Evolutionary conservation across 2,797 vertebrate genomes (phyloP), one percentile per base, ranked within the genome.

Genomic region (Aphelocoma californica): DNA sequence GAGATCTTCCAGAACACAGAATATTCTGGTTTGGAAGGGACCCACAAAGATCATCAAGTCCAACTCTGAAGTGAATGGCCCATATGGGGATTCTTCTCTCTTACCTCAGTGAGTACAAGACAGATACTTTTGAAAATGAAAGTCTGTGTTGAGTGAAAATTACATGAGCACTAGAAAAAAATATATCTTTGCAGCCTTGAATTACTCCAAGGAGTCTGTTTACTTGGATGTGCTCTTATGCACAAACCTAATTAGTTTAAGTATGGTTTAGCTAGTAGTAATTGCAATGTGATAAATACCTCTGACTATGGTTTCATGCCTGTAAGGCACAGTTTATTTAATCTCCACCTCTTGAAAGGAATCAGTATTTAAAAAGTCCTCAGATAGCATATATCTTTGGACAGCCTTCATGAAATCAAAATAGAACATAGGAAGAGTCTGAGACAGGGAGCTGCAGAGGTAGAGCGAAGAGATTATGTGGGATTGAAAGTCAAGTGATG

Each of bases 241-340:
- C 94, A 16, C 84, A 83, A 32, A 78, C 61, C 38, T 87, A 72
- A 81, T 93, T 74, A 82, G 66, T 84, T 87, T 61, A 87, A 81
- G 31, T 73, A 77, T 86, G 25, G 4, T 71, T 93, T 64, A 61
- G 53, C 56, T 85, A 24, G 66, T 66, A 88, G 40, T 84, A 80
- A 81, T 80, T 91, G 53, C 13, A 44, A 57, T 67, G 65, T 93
- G 79, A 87, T 96, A 88, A 92, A 80, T 91, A 87, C 20, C 10
- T 93, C 69, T 92, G 47, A 61, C 83, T 91, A 12, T 44, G 56
- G 17, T 85, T 82, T 89, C 2, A 1, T 91, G 92, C 81, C 85
- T 83, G 72, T 80, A 82, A 90, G 85, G 87, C 81, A 91, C 16
- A 65, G 42, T 87, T 92, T 50, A 57, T 89, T 78, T 87, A 53